Conservation (phyloP, 2,113 vertebrate genomes). For the Pica pica region DNA sequence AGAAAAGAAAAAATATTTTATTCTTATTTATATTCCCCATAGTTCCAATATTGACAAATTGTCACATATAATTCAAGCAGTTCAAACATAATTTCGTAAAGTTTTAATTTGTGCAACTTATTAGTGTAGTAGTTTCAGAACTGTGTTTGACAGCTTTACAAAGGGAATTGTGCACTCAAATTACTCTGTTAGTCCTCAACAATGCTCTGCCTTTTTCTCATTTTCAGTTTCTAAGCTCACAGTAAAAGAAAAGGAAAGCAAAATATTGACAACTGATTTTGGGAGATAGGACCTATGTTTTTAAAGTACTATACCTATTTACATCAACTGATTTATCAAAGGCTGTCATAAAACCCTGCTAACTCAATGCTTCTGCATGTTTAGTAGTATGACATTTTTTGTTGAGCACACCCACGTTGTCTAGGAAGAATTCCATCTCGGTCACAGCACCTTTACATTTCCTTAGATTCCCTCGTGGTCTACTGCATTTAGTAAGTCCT, state of each 20-base stretch:
- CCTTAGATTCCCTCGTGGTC: not conserved
- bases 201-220: not conserved
- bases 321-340: not conserved
- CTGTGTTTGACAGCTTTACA: not conserved
- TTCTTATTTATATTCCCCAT: not conserved
- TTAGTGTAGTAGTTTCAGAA: not conserved
- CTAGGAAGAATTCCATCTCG: not conserved
- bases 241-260: not conserved
- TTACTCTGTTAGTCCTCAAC: not conserved
- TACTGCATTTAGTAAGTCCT: not conserved
- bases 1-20: not conserved
- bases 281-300: accelerated
- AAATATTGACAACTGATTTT: not conserved
- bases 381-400: not conserved
- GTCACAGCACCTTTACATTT: not conserved
- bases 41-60: not conserved
- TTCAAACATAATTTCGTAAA: not conserved
- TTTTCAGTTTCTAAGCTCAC: not conserved
- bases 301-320: not conserved
- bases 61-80: not conserved
- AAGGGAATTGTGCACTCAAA: not conserved
- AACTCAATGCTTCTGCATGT: not conserved
- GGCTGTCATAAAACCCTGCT: not conserved
- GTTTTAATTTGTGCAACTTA: not conserved
- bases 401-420: not conserved